phyloP scores from a whole-genome alignment of 2,888 invertebrate genomes.

The Parnassius orleans region DNA sequence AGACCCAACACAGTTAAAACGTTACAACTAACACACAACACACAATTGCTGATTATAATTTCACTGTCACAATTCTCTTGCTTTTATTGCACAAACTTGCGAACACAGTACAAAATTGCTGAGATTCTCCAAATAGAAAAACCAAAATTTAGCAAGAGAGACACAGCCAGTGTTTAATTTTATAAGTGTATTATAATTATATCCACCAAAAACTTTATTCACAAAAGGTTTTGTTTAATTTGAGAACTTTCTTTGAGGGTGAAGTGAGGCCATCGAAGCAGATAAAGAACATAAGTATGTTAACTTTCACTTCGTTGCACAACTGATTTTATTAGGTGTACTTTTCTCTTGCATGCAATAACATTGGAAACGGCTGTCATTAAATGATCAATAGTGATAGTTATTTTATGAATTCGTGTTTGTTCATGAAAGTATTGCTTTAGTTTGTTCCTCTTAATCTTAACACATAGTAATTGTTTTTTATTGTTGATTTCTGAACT shows the following conservation, averaged over 20 bases:
- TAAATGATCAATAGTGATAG: no score
- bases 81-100: conserved; percentile 40
- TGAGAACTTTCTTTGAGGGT: neutral
- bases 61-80: conserved; percentile 27
- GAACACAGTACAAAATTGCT: conserved; percentile 32
- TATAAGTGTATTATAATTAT: no score
- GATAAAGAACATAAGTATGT: no score
- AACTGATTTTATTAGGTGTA: no score
- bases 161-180: neutral
- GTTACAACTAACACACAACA: conserved; percentile 33
- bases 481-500: no score
- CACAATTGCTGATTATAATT: conserved; percentile 27
- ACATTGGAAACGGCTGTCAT: no score
- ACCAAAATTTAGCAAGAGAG: conserved; percentile 6
- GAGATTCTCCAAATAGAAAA: conserved; percentile 43
- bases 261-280: no score
- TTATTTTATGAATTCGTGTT: conserved; percentile 1
- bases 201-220: neutral
- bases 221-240: neutral
- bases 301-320: no score
- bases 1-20: conserved; percentile 2
- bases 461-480: no score
- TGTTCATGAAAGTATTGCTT: no score
- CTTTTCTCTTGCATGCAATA: no score
- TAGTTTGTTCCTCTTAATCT: no score